These are phyloP conservation scores for Luidia sarsii DNA, from an alignment of 53 echinoderm and acorn worm species.

Conservation along the genomic window DNA sequence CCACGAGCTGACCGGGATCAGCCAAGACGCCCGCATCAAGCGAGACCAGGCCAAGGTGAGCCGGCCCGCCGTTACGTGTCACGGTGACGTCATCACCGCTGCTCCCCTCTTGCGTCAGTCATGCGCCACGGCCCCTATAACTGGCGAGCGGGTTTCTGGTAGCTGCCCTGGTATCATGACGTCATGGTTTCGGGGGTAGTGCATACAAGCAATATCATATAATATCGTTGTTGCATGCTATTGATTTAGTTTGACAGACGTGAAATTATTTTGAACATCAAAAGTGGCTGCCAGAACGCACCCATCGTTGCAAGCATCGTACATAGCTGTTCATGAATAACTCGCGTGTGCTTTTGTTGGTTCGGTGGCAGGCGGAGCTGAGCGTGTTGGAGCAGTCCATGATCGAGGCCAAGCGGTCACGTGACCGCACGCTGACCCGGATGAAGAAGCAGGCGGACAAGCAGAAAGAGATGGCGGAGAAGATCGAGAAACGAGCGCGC, in stretches of 20 bases:
- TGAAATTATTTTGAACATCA: background rate
- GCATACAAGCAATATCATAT: no score
- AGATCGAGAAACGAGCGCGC: slow-evolving; percentile 79
- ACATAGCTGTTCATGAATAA: background rate
- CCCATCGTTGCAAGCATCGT: no score
- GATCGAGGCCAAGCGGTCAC: slow-evolving; percentile 86
- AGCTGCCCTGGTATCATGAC: no score
- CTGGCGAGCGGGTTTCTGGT: no score
- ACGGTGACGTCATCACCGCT: no score
- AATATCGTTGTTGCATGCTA: no score
- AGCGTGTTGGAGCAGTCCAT: slow-evolving; percentile 85
- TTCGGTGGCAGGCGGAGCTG: slow-evolving; percentile 64
- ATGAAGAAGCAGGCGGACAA: slow-evolving; percentile 99
- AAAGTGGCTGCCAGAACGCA: background rate
- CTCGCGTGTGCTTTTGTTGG: background rate
- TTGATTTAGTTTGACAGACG: no score
- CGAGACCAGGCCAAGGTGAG: slow-evolving; percentile 87
- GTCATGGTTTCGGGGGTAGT: no score
- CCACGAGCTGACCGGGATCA: slow-evolving; percentile 82
- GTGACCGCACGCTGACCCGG: slow-evolving; percentile 83
- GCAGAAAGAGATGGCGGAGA: slow-evolving; percentile 96
- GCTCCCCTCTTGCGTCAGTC: no score
- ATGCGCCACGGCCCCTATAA: no score
- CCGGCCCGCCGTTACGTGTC: no score
- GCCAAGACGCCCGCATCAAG: slow-evolving; percentile 86